Evolutionary conservation across 2,113 vertebrate genomes (phyloP), one percentile per base, ranked within the genome.

Genomic region (Mirza zaza): DNA sequence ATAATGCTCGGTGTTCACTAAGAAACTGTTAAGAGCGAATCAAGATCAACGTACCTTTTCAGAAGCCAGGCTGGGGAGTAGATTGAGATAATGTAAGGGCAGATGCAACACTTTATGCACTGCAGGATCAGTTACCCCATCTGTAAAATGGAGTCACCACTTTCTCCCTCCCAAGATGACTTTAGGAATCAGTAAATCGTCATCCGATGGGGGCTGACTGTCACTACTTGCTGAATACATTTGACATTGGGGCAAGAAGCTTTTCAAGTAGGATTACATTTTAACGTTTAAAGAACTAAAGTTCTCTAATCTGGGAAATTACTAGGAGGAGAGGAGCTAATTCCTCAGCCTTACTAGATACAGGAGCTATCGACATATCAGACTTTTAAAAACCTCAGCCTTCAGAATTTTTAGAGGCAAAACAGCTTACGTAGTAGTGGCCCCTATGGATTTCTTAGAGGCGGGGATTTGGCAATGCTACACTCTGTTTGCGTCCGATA

Each of bases 21-120:
- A 36, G 80, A 63, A 52, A 65, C 6, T 8, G 21, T 61, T 20
- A 21, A 27, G 36, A 76, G n/a, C 50, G 36, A n/a, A 42, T 32
- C 14, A n/a, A 57, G 45, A 50, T 17, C 83, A 67, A 2, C 2
- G 9, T 32, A 0, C 48, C 50, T 25, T 67, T 73, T 36, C 39
- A 29, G 68, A 87, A 79, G 57, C 68, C 42, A 90, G 32, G 75
- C 23, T 11, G 3, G 45, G 29, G 20, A 27, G 4, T 3, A 9
- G 45, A 2, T 23, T n/a, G 93, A 45, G 42, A 21, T 42, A 63
- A 75, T 15, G 77, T 21, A 17, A 48, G 27, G 36, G 65, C 21
- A 87, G 36, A 3, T 21, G 2, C 0, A 67, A 1, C 6, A 20
- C 34, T 7, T 29, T 25, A 6, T 18, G 36, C 29, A 3, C 13